Base-by-base conservation (phyloP, 1,140 invertebrate genomes). In the Euura lappo region DNA sequence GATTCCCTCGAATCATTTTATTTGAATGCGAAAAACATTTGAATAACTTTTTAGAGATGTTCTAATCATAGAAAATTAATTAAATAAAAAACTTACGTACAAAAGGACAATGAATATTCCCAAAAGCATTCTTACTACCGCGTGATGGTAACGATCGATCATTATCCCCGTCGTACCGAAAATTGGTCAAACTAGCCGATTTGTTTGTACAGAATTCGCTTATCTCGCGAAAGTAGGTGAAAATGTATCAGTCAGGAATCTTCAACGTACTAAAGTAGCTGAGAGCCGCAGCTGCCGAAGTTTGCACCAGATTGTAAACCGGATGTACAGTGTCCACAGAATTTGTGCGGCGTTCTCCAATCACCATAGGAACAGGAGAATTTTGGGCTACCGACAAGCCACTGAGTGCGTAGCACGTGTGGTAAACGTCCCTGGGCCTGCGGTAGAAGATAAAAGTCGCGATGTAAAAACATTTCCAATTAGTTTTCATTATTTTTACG, bases 361-460 rank as follows among this genome's bases (percentile, higher is more conserved):
- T 74, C 51, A 87, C 79, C 70, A 83, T 77, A 46, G 89, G 86
- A 65, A 84, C 86, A 60, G 89, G 87, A 65, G 93, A 94, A 89
- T 98, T 94, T 87, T 99, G 98, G 45, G 97, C 94, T 70, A 99
- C 89, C 42, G 97, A 96, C 28, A 99, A 87, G n/a, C 98, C 98
- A 89, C 97, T 97, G 3, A 99, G 86, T 2, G 94, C 93, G 83
- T 99, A 99, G 87, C 98, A 99, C 1, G 97, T 99, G 83, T 99
- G 98, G 86, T 99, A 99, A 72, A 95, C 92, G 89, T 99, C 98
- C 77, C 93, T 89, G 70, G 90, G 89, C 85, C 95, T 97, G 87
- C 74, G 91, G 91, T 81, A 71, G 79, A 72, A 73, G 28, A 70
- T 69, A 44, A 72, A 68, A 45, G 28, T 69, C 68, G 67, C 69